These are phyloP conservation scores for Epistrophe grossulariae DNA, from an alignment of 2,888 invertebrate species.

Conservation along the genomic window DNA sequence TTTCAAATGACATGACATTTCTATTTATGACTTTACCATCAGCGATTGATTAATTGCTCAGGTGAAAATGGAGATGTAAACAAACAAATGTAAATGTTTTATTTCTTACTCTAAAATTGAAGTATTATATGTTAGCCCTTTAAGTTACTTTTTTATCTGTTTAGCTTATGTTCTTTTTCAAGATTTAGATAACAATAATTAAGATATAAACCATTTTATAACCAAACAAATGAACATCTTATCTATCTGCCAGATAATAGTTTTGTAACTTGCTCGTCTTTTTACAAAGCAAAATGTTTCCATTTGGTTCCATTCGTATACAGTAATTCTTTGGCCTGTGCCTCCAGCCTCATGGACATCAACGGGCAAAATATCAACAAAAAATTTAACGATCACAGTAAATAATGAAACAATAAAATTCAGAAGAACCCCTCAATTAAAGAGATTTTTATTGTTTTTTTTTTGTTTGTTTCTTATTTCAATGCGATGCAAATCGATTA, in stretches of 20 bases:
- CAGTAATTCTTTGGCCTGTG: not conserved
- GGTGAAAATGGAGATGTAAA: no score
- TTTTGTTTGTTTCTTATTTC: not conserved
- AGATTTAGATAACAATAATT: not conserved
- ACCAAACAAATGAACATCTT: not conserved
- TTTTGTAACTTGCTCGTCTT: no score
- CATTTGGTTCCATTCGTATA: not conserved
- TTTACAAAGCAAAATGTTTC: not conserved
- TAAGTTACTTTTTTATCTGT: no score
- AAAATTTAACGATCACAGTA: not conserved
- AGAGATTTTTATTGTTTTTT: not conserved
- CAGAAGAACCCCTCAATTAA: not conserved
- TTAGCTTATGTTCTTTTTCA: not conserved
- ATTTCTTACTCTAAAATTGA: no score
- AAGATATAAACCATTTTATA: not conserved
- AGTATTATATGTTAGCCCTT: no score
- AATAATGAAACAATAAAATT: constrained; percentile 6
- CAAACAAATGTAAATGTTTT: no score
- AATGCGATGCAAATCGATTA: not conserved
- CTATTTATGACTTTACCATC: no score
- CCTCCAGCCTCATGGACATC: not conserved
- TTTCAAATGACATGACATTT: no score
- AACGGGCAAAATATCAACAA: not conserved
- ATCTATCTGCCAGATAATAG: not conserved
- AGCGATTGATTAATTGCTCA: no score